Evolutionary conservation across 2,113 vertebrate genomes (phyloP).

Genomic region (Clarias batrachus): DNA sequence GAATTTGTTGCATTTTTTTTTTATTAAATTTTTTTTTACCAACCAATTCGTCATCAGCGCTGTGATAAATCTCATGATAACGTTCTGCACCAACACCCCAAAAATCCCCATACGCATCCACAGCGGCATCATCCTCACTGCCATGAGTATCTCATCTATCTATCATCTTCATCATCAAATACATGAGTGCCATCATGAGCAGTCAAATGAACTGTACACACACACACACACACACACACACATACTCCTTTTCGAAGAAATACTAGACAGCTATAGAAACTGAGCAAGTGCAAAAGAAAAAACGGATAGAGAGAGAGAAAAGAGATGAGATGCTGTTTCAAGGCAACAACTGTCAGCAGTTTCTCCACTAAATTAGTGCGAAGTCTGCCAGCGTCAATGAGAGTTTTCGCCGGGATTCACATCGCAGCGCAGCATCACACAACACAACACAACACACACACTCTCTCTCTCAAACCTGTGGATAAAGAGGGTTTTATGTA

Average conservation of each 20-base stretch:
- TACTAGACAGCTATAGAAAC: no score
- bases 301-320: background rate
- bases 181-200: background rate
- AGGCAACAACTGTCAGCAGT: background rate
- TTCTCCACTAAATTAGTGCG: background rate
- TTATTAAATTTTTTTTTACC: no score
- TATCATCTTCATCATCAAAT: background rate
- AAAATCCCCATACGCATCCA: background rate
- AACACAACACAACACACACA: constrained; percentile 7
- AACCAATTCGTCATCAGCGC: no score
- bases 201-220: background rate
- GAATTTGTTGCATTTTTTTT: no score
- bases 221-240: constrained; percentile 1
- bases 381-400: background rate
- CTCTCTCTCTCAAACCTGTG: background rate
- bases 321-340: background rate
- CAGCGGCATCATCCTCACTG: background rate
- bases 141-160: background rate
- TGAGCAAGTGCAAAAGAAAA: background rate
- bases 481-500: background rate
- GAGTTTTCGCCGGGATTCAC: background rate
- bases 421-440: background rate
- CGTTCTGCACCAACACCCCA: background rate
- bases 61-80: background rate
- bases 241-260: no score